These are phyloP conservation scores for Drosophila biarmipes DNA, from an alignment of 1,140 invertebrate genomes.

Conservation along the genomic window DNA sequence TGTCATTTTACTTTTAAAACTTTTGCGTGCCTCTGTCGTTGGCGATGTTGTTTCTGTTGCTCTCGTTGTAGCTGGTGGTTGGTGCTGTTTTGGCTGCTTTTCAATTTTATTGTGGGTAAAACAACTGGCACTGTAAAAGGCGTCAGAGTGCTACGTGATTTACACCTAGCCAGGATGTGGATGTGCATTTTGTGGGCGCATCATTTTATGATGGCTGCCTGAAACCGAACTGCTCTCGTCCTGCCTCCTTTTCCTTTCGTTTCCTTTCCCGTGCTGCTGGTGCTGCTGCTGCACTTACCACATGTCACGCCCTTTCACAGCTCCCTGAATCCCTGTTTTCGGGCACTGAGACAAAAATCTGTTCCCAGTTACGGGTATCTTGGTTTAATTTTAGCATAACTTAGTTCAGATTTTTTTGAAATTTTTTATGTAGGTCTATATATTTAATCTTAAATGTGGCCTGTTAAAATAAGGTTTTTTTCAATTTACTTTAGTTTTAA, in stretches of 20 bases:
- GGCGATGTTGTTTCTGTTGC: slow-evolving; percentile 43
- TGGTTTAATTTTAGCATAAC: background rate
- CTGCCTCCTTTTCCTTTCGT: slow-evolving; percentile 32
- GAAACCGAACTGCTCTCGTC: slow-evolving; percentile 36
- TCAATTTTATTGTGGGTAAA: slow-evolving; percentile 79
- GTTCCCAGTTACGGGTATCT: background rate
- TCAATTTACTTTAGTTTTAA: too few species aligned
- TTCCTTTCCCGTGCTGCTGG: slow-evolving; percentile 15
- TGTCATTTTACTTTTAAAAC: slow-evolving; percentile 81
- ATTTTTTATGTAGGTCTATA: background rate
- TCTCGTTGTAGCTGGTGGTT: slow-evolving; percentile 10
- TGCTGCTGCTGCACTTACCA: slow-evolving; percentile 61
- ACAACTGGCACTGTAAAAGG: slow-evolving; percentile 76
- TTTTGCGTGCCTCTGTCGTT: slow-evolving; percentile 72
- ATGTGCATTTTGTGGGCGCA: slow-evolving; percentile 73
- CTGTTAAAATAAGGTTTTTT: too few species aligned
- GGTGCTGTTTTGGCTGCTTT: slow-evolving; percentile 72
- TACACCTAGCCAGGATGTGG: slow-evolving; percentile 68
- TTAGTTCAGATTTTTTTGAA: fast-evolving
- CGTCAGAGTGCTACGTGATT: slow-evolving; percentile 78
- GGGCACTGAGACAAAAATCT: background rate
- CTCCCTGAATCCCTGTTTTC: slow-evolving; percentile 1
- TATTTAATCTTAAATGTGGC: background rate
- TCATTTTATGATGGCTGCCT: slow-evolving; percentile 71
- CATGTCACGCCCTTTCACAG: slow-evolving; percentile 40